phyloP scores from a whole-genome alignment of 1,140 invertebrate genomes.

The Drosophila nasuta region DNA sequence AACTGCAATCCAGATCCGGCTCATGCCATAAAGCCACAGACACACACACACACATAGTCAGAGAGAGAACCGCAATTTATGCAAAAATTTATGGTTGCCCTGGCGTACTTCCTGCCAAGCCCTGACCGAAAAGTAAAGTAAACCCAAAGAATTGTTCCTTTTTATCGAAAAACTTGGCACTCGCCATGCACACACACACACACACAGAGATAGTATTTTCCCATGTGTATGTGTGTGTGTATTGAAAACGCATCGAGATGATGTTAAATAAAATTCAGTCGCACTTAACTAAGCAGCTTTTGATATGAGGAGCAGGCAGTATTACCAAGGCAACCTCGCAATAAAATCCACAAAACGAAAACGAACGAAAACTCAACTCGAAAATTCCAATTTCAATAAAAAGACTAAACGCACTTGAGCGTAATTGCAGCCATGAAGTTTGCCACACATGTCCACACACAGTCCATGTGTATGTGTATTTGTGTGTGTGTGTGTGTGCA shows the following conservation, averaged over 20 bases:
- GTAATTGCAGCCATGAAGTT: conserved; percentile 68
- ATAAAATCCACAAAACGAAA: conserved; percentile 23
- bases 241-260: conserved; percentile 57
- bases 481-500: conserved; percentile 37
- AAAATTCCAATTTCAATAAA: conserved; percentile 73
- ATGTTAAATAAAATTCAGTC: conserved; percentile 64
- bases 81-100: conserved; percentile 74
- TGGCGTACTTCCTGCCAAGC: conserved; percentile 62
- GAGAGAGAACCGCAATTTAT: conserved; percentile 69
- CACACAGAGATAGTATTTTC: conserved; percentile 15
- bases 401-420: conserved; percentile 76
- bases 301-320: conserved; percentile 25
- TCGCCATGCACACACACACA: conserved; percentile 44
- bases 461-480: background rate
- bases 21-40: conserved; percentile 37
- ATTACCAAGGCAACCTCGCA: conserved; percentile 30
- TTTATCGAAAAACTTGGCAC: conserved; percentile 75
- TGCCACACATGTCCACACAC: conserved; percentile 8
- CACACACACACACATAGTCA: conserved; percentile 2
- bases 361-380: conserved; percentile 30
- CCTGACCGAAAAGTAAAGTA: conserved; percentile 12
- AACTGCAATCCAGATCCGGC: conserved; percentile 71
- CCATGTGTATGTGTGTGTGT: conserved; percentile 12
- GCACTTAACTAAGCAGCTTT: conserved; percentile 68
- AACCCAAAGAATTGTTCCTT: conserved; percentile 59